Base-by-base conservation (phyloP, 2,888 invertebrate genomes). In the Mechanitis messenoides region DNA sequence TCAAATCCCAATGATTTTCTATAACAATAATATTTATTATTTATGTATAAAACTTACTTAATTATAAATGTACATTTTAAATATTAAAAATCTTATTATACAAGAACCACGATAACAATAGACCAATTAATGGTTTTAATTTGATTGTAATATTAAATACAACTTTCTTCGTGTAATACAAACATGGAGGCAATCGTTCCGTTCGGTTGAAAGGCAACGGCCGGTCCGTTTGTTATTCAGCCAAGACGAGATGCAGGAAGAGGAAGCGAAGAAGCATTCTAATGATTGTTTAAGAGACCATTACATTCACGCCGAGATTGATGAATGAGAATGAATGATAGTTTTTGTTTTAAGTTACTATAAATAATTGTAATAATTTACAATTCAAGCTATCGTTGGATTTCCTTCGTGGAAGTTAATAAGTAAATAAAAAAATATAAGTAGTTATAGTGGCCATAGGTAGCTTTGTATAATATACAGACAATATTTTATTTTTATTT, bases 141-240 rank as follows among this genome's bases (percentile, higher is more conserved):
- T 35, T 35, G 4, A 35, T 35, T 35, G 1, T 35, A 35, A 6
- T 35, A 66, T 63, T 62, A 61, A 58, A 63, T 61, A 62, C 60
- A 61, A 57, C 58, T 56, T 62, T 58, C 55, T 59, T 53, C 59
- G 38, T 42, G 55, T 53, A 55, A 55, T 58, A 53, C 53, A 62
- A 65, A 65, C 60, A 56, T 61, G 56, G 59, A 38, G 47, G 55
- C 63, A 62, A 67, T 72, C 78, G 82, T 83, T 84, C 79, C 83
- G 81, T 79, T 79, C 78, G 79, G 78, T 69, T 74, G 79, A 70
- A 74, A 71, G 69, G 75, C 74, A 73, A 72, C 71, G 73, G 71
- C 72, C 68, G 67, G 70, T 70, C 31, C 70, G 72, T 79, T 78
- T 77, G 71, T 74, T 79, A 83, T 83, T 79, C 80, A 79, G 71